phyloP scores from a whole-genome alignment of 2,113 vertebrate genomes.

The Brachyhypopomus gauderio region DNA sequence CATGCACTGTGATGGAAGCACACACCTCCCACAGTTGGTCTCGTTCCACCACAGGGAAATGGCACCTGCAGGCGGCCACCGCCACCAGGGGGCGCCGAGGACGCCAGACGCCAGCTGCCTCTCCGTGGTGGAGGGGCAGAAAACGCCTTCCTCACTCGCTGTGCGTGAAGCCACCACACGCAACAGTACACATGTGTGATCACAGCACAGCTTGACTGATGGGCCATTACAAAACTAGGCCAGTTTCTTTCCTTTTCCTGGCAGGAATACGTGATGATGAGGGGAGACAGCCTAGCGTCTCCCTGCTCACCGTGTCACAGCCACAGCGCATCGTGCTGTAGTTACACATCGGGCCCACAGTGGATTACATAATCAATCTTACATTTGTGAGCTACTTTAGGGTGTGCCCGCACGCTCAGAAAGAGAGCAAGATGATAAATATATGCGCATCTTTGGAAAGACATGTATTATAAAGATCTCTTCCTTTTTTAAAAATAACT shows the following conservation, averaged over 20 bases:
- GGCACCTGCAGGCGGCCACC: constrained; percentile 31
- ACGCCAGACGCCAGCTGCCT: constrained; percentile 8
- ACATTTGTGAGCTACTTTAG: not conserved
- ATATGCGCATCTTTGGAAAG: not conserved
- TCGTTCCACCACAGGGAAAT: constrained; percentile 11
- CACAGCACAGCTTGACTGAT: constrained; percentile 51
- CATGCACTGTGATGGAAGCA: not conserved
- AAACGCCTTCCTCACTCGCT: constrained; percentile 9
- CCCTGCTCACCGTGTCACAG: constrained; percentile 15
- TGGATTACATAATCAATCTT: constrained; percentile 42
- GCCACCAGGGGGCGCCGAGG: constrained; percentile 2
- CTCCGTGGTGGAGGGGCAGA: constrained; percentile 16
- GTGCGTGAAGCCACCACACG: constrained; percentile 35
- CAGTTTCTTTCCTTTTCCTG: constrained; percentile 25
- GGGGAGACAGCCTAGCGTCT: constrained; percentile 9
- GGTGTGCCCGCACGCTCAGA: not conserved
- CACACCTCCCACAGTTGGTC: not conserved
- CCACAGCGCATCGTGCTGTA: constrained; percentile 28
- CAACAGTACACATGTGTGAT: constrained; percentile 41
- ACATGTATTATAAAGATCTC: not conserved
- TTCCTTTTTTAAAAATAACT: not conserved
- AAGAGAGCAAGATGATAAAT: not conserved
- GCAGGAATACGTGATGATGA: constrained; percentile 29
- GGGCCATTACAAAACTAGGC: constrained; percentile 38
- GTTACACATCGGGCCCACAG: constrained; percentile 41